Evolutionary conservation across 1,140 invertebrate species (phyloP), one percentile per base, ranked within the genome.

Genomic region (Glomeris maerens): DNA sequence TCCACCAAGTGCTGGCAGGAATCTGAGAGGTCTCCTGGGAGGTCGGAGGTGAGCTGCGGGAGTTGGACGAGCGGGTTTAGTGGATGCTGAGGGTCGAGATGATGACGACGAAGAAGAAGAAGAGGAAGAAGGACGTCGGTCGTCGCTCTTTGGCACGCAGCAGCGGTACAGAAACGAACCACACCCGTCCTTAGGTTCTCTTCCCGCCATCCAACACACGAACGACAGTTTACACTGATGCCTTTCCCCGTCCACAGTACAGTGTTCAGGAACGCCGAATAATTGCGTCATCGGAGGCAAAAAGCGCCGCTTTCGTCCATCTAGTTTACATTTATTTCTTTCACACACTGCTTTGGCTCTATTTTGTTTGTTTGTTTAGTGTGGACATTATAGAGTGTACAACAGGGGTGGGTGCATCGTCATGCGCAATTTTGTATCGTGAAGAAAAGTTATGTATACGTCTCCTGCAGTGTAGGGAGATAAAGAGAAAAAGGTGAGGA

Each of bases 201-300:
- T 88, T 54, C 85, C 84, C 40, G 81, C 77, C 74, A 92, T 78
- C 88, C 87, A 92, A 70, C 87, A 91, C 63, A 83, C 79, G 57
- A 92, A 73, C 73, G 91, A 90, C 72, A 91, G 91, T 71, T 92
- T 85, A 67, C 88, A 93, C 56, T 77, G 83, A 57, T 83, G 82
- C 59, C 81, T 76, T 59, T 67, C 63, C 62, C 76, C 64, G 23
- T 65, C 66, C 27, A 64, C 53, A 46, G 66, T 58, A n/a, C 48
- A 38, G 20, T 2, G 2, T 28, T 45, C 49, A 20, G 52, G 52
- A 22, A 54, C 52, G 5, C 49, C 42, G n/a, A 26, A 28, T 22
- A 38, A 21, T 27, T 36, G 4, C 49, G 49, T 27, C 45, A 48
- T 41, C 27, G 28, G 47, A 27, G 3, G n/a, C 5, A 39, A 27